phyloP scores from a whole-genome alignment of 1,140 invertebrate species.

The Cydia pomonella region DNA sequence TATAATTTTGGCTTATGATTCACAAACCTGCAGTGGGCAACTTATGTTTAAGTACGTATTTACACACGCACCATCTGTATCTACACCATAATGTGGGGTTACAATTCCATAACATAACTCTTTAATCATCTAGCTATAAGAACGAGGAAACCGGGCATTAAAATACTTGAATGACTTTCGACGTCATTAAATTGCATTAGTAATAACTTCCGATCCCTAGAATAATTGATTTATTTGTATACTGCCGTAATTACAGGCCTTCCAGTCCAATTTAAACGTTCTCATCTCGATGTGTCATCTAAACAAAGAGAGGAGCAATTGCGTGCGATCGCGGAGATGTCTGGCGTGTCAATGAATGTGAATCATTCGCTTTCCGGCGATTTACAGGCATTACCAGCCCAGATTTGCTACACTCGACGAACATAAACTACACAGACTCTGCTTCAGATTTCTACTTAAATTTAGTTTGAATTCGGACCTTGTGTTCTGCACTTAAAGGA shows the following conservation, averaged over 20 bases:
- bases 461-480: background rate
- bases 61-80: conserved; percentile 2
- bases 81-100: conserved; percentile 18
- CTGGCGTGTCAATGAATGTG: conserved; percentile 31
- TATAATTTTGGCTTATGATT: background rate
- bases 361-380: conserved; percentile 32
- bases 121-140: conserved; percentile 21
- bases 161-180: background rate
- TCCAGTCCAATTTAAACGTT: background rate
- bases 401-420: conserved; percentile 10
- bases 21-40: background rate
- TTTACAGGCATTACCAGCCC: conserved; percentile 5
- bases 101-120: background rate
- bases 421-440: background rate
- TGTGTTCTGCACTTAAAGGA: background rate
- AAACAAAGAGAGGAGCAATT: conserved; percentile 25
- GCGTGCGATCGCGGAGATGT: conserved; percentile 18
- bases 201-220: background rate
- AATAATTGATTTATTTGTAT: conserved; percentile 19
- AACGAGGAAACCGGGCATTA: background rate
- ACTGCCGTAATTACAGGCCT: background rate
- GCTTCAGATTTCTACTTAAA: background rate
- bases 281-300: conserved; percentile 9
- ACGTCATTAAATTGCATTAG: conserved; percentile 19
- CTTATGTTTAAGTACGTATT: conserved; percentile 3